Evolutionary conservation across 2,888 invertebrate species (phyloP).

Genomic region (Pyrocoelia pectoralis): DNA sequence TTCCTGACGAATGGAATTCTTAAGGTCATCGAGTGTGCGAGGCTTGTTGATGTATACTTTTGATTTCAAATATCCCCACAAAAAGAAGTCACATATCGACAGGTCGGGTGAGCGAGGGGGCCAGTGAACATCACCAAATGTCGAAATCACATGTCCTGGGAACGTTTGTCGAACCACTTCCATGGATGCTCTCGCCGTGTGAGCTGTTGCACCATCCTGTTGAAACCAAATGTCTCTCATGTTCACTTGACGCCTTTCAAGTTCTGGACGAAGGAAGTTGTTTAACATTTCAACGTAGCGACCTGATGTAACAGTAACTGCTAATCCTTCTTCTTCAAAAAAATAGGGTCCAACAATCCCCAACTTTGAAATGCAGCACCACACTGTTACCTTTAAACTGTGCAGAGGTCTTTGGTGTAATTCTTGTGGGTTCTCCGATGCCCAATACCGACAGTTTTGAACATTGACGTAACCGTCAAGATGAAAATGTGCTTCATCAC

Average conservation of each 20-base stretch:
- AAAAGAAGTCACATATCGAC: background rate
- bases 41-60: background rate
- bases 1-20: background rate
- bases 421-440: too few species aligned
- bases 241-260: background rate
- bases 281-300: too few species aligned
- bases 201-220: background rate
- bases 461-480: too few species aligned
- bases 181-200: background rate
- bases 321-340: too few species aligned
- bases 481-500: too few species aligned
- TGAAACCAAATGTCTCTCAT: background rate
- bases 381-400: too few species aligned
- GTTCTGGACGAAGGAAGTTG: too few species aligned
- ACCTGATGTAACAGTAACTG: too few species aligned
- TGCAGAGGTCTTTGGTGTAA: too few species aligned
- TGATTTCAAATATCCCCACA: background rate
- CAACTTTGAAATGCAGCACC: too few species aligned
- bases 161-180: background rate
- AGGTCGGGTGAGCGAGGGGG: background rate
- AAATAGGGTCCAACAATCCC: too few species aligned
- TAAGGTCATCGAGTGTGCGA: background rate
- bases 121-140: background rate
- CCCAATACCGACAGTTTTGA: too few species aligned
- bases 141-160: background rate